Percentiles rank a stretch among this genome's conserved stretches.
Conservation (phyloP, 2,113 vertebrate species). For the Henicopernis longicauda region DNA sequence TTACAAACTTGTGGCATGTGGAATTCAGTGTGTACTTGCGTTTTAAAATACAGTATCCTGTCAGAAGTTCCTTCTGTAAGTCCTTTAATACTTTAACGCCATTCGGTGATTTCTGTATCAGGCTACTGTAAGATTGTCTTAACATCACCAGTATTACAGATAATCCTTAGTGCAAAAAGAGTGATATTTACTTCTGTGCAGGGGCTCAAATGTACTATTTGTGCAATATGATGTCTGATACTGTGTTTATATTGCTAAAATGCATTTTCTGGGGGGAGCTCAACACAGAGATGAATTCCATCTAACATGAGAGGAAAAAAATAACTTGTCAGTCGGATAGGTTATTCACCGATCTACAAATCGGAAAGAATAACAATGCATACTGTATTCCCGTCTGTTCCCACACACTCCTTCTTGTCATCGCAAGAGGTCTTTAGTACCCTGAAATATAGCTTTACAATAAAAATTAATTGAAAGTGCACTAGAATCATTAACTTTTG, state of each 20-base stretch:
- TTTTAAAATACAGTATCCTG: not conserved
- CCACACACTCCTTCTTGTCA: slow-evolving; percentile 49
- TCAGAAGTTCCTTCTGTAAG: not conserved
- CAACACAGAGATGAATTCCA: not conserved
- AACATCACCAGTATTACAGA: not conserved
- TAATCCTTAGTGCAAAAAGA: not conserved
- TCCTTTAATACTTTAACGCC: not conserved
- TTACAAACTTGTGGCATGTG: not conserved
- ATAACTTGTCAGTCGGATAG: not conserved
- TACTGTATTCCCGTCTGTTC: not conserved
- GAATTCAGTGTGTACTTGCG: not conserved
- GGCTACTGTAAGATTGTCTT: not conserved
- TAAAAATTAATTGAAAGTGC: slow-evolving; percentile 62
- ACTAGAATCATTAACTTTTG: slow-evolving; percentile 35
- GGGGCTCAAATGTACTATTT: not conserved
- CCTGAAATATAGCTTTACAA: slow-evolving; percentile 48
- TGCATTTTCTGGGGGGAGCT: not conserved
- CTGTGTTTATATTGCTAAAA: not conserved
- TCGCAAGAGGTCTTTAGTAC: slow-evolving; percentile 17
- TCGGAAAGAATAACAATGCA: not conserved
- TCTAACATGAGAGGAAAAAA: not conserved
- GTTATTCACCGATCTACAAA: slow-evolving; percentile 1
- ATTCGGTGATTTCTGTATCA: not conserved
- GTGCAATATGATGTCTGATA: not conserved
- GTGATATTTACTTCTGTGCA: not conserved